Base-by-base conservation (phyloP, 2,888 invertebrate species). In the Drosophila falleni region DNA sequence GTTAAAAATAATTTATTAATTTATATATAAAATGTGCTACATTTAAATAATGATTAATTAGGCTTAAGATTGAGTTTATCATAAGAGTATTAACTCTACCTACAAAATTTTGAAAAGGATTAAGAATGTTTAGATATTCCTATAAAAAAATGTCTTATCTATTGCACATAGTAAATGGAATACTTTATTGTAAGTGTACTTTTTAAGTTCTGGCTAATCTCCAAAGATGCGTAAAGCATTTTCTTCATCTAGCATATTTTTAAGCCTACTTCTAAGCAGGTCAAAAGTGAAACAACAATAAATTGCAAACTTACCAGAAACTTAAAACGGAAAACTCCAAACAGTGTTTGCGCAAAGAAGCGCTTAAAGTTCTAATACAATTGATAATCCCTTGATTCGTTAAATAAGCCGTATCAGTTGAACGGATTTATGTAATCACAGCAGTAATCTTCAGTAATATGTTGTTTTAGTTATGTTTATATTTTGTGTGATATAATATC, bases 221-320 rank as follows among this genome's bases (percentile, higher is more conserved):
- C 23, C 4, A 4, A 23, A 3, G 23, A 23, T 23, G 23, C 23
- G 23, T 3, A 23, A 0, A 3, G 23, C 23, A 3, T 23, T 29
- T 1, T 41, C 4, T 16, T 16, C 15, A 9, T 3, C 39, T 39
- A 39, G 0, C 2, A 6, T 4, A 13, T 5, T 13, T 5, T 11
- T n/a, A 13, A n/a, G 2, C 35, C 35, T 37, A 37, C 35, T 39
- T 39, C 39, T 39, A 4, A 2, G 39, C 15, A 16, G 15, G 3
- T 23, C 37, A 1, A 1, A n/a, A 23, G n/a, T 10, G 1, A 15
- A 5, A 5, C 2, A 15, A 13, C 5, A 15, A 2, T 6, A 39
- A n/a, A 16, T n/a, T 9, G 16, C 16, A 26, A 33, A 72, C 71
- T 71, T 15, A 71, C 71, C 71, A 26, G 13, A 9, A n/a, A 15